A percentile compares a stretch with the other conserved stretches of the same genome.
These are phyloP conservation scores for Sebastes itinus DNA, from an alignment of 2,797 vertebrate species.

Conservation along the genomic window DNA sequence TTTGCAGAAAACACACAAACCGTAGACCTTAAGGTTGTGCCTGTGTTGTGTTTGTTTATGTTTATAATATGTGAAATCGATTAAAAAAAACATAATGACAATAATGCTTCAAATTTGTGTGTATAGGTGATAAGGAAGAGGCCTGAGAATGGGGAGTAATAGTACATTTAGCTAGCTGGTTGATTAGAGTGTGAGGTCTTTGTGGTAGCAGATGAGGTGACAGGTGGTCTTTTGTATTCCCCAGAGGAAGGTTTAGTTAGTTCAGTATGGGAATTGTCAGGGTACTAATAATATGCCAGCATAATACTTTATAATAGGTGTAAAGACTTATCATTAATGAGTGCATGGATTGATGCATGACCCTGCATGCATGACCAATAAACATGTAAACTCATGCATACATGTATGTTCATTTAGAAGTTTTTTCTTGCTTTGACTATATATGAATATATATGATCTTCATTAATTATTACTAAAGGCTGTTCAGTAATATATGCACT, in stretches of 20 bases:
- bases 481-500: background rate
- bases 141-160: too few relatives aligned
- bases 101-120: background rate
- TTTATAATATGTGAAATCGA: background rate
- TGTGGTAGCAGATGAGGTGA: background rate
- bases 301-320: background rate
- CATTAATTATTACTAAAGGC: background rate
- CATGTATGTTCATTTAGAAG: too few relatives aligned
- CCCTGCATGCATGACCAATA: background rate
- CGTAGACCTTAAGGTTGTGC: too few relatives aligned
- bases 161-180: background rate
- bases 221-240: background rate
- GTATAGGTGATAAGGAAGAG: background rate
- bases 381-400: background rate
- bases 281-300: background rate
- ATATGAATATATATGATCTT: background rate
- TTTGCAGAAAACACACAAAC: too few relatives aligned
- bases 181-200: too few relatives aligned
- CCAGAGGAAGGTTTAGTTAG: background rate
- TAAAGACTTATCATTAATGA: background rate
- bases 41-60: background rate
- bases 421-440: background rate
- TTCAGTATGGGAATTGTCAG: background rate
- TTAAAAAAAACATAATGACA: background rate
- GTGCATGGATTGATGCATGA: background rate